Percentiles rank a stretch among this genome's conserved stretches.
Evolutionary conservation across 2,113 vertebrate species (phyloP).

Genomic region (Pygoscelis adeliae): DNA sequence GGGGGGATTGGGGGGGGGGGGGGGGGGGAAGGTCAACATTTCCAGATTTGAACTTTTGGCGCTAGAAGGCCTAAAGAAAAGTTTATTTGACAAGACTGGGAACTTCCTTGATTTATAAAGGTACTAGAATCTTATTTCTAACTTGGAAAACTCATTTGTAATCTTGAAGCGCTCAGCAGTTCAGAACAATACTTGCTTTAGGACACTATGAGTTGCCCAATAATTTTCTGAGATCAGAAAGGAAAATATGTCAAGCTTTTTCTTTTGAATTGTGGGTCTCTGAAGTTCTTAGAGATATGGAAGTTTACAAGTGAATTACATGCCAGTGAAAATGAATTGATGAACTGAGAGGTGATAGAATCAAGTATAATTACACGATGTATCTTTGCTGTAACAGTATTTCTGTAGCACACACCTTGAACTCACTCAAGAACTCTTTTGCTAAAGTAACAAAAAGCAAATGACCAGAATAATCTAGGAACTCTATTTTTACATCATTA

Average conservation of each 20-base stretch:
- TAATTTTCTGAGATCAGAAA: neutral
- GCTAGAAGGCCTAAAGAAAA: neutral
- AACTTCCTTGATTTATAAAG: neutral
- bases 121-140: neutral
- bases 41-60: neutral
- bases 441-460: neutral
- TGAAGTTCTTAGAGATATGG: neutral
- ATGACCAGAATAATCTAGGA: neutral
- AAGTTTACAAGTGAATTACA: neutral
- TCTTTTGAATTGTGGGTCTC: neutral
- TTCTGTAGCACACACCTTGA: neutral
- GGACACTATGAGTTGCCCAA: neutral
- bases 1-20: too few species aligned
- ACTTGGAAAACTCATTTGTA: neutral
- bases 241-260: neutral
- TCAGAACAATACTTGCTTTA: slow-evolving; percentile 29
- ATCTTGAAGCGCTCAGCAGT: neutral
- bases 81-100: neutral
- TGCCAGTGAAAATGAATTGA: neutral
- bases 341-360: neutral
- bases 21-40: neutral
- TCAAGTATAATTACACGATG: neutral
- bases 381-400: neutral
- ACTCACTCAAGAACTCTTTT: neutral
- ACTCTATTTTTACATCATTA: neutral